These are phyloP conservation scores for Cynocephalus volans DNA, from an alignment of 2,113 vertebrate species.

Conservation along the genomic window DNA sequence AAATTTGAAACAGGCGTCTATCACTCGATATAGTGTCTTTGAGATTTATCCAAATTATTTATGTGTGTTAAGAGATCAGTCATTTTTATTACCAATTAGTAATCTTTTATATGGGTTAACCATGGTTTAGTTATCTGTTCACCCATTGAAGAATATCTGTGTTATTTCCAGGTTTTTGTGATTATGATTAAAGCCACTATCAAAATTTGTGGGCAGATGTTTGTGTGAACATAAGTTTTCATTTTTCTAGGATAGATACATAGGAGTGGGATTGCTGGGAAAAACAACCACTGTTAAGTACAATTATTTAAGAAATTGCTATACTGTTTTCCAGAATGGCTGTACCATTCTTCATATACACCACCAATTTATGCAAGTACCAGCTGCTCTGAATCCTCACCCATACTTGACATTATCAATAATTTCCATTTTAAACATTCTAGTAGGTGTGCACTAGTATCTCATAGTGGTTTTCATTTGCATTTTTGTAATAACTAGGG, in stretches of 20 bases:
- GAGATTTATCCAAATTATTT: background rate
- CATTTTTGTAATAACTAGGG: background rate
- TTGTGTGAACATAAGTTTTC: background rate
- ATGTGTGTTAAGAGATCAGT: background rate
- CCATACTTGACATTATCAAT: background rate
- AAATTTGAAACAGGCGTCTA: background rate
- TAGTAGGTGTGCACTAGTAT: background rate
- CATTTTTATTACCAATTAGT: background rate
- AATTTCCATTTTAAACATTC: constrained; percentile 14
- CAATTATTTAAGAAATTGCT: background rate
- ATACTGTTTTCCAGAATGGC: background rate
- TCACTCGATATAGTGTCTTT: background rate
- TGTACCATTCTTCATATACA: background rate
- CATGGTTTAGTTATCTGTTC: background rate
- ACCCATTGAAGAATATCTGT: background rate
- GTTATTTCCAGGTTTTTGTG: background rate
- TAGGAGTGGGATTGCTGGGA: background rate
- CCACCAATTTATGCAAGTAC: background rate
- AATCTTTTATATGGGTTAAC: background rate
- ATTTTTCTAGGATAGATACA: background rate
- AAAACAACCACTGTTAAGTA: background rate
- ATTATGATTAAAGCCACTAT: background rate
- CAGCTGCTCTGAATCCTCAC: background rate
- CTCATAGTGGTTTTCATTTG: background rate
- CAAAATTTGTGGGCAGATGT: background rate